Percentiles rank a stretch among this genome's conserved stretches.
Conservation (phyloP, 35 echinoderm and acorn worm genomes). For the Ophiothrix spiculata region DNA sequence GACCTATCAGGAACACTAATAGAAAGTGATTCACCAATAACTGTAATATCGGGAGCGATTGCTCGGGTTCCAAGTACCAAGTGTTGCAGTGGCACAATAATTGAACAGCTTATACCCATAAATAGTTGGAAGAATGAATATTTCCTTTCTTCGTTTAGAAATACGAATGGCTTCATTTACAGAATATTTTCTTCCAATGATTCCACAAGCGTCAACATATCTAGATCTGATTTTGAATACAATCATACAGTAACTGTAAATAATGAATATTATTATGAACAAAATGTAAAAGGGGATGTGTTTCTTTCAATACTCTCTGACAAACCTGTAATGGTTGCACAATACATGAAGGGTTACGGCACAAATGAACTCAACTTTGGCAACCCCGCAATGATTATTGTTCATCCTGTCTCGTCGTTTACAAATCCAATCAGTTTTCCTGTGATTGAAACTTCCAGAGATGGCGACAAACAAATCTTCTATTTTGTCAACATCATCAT, state of each 20-base stretch:
- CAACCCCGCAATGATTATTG: not conserved
- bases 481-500: not conserved
- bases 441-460: not conserved
- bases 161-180: not conserved
- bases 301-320: not conserved
- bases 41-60: not conserved
- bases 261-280: not conserved
- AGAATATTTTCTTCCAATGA: not conserved
- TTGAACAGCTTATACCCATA: not conserved
- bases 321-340: not conserved
- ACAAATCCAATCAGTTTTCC: not conserved
- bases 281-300: not conserved
- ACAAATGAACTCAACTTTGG: not conserved
- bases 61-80: not conserved
- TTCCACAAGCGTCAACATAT: not conserved
- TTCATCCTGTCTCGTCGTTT: not conserved
- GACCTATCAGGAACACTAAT: not conserved
- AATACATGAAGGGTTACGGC: not conserved
- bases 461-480: not conserved
- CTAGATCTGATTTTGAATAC: too few species aligned
- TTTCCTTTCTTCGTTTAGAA: not conserved
- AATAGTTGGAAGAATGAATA: not conserved
- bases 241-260: not conserved
- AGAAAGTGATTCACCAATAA: not conserved
- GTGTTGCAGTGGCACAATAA: not conserved